Conservation (phyloP, 2,113 vertebrate species). For the Eolophus roseicapilla region DNA sequence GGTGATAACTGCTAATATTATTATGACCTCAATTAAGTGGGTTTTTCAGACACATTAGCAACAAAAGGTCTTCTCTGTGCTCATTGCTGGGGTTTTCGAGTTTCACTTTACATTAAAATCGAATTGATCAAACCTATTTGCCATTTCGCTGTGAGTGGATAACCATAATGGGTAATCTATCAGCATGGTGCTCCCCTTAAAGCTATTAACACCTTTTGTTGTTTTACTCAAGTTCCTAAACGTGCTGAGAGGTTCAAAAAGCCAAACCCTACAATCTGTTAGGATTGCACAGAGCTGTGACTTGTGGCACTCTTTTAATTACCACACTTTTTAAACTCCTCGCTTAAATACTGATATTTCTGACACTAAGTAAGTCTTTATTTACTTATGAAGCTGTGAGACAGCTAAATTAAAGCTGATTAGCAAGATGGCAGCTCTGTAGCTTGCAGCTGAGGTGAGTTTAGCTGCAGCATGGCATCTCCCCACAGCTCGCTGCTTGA, state of each 20-base stretch:
- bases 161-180: slow-evolving; percentile 92
- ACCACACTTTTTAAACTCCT: slow-evolving; percentile 58
- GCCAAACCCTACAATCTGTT: slow-evolving; percentile 84
- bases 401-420: slow-evolving; percentile 78
- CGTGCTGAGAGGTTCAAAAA: slow-evolving; percentile 87
- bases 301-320: slow-evolving; percentile 71
- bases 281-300: slow-evolving; percentile 74
- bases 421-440: slow-evolving; percentile 66
- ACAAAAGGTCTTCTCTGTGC: slow-evolving; percentile 79
- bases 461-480: slow-evolving; percentile 42
- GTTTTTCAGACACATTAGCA: slow-evolving; percentile 81
- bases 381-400: slow-evolving; percentile 74
- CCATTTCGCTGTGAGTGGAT: slow-evolving; percentile 85
- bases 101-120: slow-evolving; percentile 86
- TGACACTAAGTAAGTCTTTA: slow-evolving; percentile 72
- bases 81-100: slow-evolving; percentile 65
- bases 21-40: slow-evolving; percentile 86
- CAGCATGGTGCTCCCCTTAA: slow-evolving; percentile 90
- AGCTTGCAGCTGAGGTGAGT: slow-evolving; percentile 58
- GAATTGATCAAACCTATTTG: slow-evolving; percentile 92
- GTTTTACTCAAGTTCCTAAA: slow-evolving; percentile 81
- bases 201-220: slow-evolving; percentile 98
- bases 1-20: slow-evolving; percentile 82
- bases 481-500: slow-evolving; percentile 14
- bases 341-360: slow-evolving; percentile 44